These are phyloP conservation scores for Macrochelys suwanniensis DNA, from an alignment of 2,797 vertebrate genomes.

Conservation along the genomic window DNA sequence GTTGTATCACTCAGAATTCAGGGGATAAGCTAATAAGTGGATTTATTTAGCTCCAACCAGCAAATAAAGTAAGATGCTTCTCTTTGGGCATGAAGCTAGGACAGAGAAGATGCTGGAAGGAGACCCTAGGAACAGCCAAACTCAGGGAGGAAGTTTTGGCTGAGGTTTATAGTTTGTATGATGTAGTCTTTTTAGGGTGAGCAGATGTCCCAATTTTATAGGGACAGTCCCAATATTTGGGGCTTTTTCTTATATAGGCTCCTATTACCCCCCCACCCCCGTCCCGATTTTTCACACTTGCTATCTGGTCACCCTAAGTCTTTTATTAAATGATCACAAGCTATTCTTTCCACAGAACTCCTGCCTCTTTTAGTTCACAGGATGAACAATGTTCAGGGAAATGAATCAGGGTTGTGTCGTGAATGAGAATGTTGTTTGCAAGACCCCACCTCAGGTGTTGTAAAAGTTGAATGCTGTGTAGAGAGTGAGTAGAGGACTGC, in stretches of 20 bases:
- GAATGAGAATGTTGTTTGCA: background rate
- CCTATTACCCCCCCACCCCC: too few relatives aligned
- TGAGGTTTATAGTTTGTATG: background rate
- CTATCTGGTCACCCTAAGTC: background rate
- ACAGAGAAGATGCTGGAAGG: background rate
- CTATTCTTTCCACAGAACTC: background rate
- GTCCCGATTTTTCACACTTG: too few relatives aligned
- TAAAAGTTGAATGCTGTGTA: background rate
- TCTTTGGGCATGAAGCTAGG: background rate
- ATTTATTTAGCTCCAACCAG: background rate
- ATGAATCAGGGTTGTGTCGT: rapidly evolving
- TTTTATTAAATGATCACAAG: background rate
- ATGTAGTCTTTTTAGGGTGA: background rate
- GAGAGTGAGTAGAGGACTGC: background rate
- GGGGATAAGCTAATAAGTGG: background rate
- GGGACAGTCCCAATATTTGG: too few relatives aligned
- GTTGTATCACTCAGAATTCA: background rate
- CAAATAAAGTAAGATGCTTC: background rate
- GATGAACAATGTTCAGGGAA: background rate
- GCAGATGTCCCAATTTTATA: too few relatives aligned
- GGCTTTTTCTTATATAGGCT: too few relatives aligned
- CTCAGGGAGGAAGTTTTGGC: background rate
- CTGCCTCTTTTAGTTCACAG: background rate
- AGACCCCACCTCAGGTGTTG: background rate
- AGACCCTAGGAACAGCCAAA: background rate